Evolutionary conservation across 2,888 invertebrate species (phyloP).

Genomic region (Lepidonotus clava): DNA sequence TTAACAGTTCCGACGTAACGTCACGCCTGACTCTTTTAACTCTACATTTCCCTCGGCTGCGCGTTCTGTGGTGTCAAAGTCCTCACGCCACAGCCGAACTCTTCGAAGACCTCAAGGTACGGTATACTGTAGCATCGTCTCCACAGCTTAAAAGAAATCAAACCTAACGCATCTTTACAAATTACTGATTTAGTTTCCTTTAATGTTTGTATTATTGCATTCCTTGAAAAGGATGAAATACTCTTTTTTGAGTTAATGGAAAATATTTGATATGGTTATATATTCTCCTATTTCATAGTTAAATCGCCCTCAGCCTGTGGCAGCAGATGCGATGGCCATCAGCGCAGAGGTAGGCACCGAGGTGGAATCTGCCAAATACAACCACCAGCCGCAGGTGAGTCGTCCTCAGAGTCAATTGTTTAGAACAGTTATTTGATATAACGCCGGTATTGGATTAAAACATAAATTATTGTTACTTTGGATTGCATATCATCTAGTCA

Average conservation of each 20-base stretch:
- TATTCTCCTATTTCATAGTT: no score
- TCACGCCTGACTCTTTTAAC: constrained; percentile 95
- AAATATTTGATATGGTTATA: constrained; percentile 83
- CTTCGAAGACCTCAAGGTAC: constrained; percentile 95
- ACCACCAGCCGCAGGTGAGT: constrained; percentile 84
- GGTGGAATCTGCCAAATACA: constrained; percentile 86
- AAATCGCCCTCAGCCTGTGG: constrained; percentile 90
- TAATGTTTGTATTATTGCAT: no score
- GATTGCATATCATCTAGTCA: no score
- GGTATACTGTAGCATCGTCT: background rate
- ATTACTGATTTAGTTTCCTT: no score
- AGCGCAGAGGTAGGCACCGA: constrained; percentile 81
- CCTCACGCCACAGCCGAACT: constrained; percentile 97
- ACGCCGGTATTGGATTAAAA: no score
- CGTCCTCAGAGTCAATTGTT: no score
- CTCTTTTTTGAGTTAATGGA: background rate
- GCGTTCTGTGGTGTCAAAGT: constrained; percentile 97
- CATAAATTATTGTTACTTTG: no score
- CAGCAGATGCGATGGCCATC: constrained; percentile 86
- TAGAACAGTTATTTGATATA: no score
- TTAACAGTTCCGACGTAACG: constrained; percentile 89
- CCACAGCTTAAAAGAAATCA: no score
- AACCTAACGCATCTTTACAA: no score
- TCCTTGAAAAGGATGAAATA: no score
- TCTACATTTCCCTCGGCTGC: constrained; percentile 94